phyloP scores from a whole-genome alignment of 2,888 invertebrate species.

The Eulithis testata region DNA sequence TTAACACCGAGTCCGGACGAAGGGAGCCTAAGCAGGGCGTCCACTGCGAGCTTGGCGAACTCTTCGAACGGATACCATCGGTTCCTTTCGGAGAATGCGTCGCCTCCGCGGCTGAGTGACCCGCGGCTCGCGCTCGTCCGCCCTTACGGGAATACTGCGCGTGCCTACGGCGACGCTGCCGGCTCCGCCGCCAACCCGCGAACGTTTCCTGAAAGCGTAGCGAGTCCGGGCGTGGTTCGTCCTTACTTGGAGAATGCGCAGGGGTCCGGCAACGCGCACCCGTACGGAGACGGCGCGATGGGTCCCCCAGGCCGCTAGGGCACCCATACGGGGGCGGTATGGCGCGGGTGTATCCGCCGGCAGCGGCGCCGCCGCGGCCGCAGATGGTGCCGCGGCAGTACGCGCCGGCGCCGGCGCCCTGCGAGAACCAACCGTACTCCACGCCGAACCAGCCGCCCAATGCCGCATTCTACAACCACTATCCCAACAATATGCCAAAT shows the following conservation, averaged over 20 bases:
- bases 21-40: neutral
- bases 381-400: no score
- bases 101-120: conserved; percentile 3
- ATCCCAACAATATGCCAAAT: conserved; percentile 18
- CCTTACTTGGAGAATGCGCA: conserved; percentile 3
- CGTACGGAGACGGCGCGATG: conserved; percentile 4
- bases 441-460: conserved; percentile 10
- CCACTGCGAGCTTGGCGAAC: neutral
- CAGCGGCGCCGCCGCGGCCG: conserved; percentile 7
- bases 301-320: conserved; percentile 4
- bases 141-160: conserved; percentile 1
- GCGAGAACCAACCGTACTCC: conserved; percentile 13
- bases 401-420: no score
- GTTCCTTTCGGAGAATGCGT: neutral
- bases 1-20: conserved; percentile 1
- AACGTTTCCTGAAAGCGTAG: neutral
- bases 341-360: conserved; percentile 1
- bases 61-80: conserved; percentile 13
- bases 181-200: neutral
- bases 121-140: conserved; percentile 1
- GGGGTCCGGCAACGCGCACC: neutral
- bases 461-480: conserved; percentile 1
- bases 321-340: conserved; percentile 2
- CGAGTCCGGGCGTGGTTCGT: neutral
- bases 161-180: conserved; percentile 2